Percentiles rank a stretch among this genome's conserved stretches.
Evolutionary conservation across 2,797 vertebrate species (phyloP).

Genomic region (Labeo calbasu): DNA sequence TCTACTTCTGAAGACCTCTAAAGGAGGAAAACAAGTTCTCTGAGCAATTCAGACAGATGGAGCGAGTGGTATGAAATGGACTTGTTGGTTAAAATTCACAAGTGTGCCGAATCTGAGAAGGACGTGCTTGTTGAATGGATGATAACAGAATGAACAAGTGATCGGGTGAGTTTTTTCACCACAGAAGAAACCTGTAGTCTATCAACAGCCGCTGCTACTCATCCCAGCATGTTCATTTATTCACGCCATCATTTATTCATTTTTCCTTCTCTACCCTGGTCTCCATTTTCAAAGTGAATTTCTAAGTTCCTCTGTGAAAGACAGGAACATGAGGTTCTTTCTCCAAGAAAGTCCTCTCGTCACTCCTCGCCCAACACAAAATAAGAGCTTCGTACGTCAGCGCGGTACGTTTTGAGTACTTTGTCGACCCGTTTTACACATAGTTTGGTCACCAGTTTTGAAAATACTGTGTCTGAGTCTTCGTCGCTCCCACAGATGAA

Average conservation of each 20-base stretch:
- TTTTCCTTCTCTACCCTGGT: conserved; percentile 18
- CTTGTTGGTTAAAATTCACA: conserved; percentile 25
- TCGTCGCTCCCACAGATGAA: not conserved
- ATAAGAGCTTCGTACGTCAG: not conserved
- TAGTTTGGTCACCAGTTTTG: not conserved
- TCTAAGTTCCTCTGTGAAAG: conserved; percentile 33
- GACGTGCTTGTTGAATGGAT: conserved; percentile 1
- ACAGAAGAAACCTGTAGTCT: conserved; percentile 39
- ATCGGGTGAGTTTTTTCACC: conserved; percentile 23
- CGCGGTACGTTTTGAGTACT: not conserved
- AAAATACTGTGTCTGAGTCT: conserved; percentile 1
- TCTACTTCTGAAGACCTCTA: not conserved
- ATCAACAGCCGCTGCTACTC: conserved; percentile 28
- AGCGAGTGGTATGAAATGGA: conserved; percentile 23
- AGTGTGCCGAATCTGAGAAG: not conserved
- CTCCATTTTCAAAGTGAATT: conserved; percentile 54
- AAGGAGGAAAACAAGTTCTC: not conserved
- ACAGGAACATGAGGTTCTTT: conserved; percentile 33
- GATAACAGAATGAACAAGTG: conserved; percentile 22
- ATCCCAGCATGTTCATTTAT: conserved; percentile 53
- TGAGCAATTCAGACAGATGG: conserved; percentile 16
- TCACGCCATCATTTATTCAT: conserved; percentile 55
- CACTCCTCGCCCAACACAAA: conserved; percentile 4
- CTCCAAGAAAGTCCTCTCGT: not conserved
- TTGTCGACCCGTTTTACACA: not conserved